Evolutionary conservation across 2,113 vertebrate genomes (phyloP).

Genomic region (Panthera uncia): DNA sequence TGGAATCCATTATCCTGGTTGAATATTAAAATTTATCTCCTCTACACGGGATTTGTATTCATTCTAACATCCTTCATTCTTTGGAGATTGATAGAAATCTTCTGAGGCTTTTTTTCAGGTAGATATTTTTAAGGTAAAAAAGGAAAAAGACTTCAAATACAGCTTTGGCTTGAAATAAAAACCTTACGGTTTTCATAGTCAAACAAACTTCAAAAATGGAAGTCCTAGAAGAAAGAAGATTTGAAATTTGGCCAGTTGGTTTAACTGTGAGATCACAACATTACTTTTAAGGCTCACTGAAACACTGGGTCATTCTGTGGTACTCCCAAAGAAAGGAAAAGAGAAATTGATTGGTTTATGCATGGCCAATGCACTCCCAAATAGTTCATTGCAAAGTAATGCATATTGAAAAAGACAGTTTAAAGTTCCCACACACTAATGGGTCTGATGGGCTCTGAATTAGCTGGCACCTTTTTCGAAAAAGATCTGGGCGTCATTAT

Average conservation of each 20-base stretch:
- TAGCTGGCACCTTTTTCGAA: conserved; percentile 47
- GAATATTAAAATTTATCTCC: not conserved
- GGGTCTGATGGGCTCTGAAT: conserved; percentile 60
- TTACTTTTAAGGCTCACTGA: not conserved
- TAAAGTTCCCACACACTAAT: conserved; percentile 61
- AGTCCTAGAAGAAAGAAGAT: conserved; percentile 35
- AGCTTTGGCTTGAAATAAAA: conserved; percentile 46
- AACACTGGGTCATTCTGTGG: not conserved
- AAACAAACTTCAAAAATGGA: conserved; percentile 9
- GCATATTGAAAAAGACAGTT: conserved; percentile 52
- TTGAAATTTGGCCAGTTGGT: not conserved
- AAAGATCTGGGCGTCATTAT: conserved; percentile 44
- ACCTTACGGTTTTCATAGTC: not conserved
- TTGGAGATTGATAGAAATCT: not conserved
- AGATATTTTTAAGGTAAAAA: conserved; percentile 1
- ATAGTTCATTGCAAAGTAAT: conserved; percentile 52
- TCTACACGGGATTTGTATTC: not conserved
- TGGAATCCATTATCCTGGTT: not conserved
- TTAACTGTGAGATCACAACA: not conserved
- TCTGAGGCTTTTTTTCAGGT: not conserved
- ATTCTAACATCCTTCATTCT: not conserved
- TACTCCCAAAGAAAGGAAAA: conserved; percentile 40
- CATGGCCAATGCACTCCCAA: not conserved
- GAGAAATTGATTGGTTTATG: not conserved
- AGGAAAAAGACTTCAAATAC: not conserved